phyloP scores from a whole-genome alignment of 2,888 invertebrate species.

The Hetaerina titia region DNA sequence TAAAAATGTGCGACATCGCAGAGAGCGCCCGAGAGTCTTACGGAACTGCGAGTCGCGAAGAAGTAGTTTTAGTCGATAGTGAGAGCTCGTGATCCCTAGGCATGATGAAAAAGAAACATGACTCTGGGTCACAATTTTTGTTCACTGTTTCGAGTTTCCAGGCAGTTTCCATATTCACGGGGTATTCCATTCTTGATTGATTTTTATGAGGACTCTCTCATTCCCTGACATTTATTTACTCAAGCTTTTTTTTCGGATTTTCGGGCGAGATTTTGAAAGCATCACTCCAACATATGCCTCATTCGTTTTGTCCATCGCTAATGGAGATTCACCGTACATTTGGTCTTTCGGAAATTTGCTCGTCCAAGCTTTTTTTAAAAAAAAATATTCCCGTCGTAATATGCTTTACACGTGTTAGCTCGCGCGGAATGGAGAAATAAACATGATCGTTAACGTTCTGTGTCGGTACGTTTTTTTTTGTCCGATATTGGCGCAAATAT shows the following conservation, averaged over 20 bases:
- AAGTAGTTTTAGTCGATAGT: too few relatives aligned
- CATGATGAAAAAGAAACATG: too few relatives aligned
- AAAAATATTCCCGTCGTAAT: background rate
- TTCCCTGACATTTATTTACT: background rate
- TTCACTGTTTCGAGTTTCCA: background rate
- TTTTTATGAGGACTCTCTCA: constrained; percentile 31
- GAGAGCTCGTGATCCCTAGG: too few relatives aligned
- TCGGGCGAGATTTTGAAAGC: constrained; percentile 15
- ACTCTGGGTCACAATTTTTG: background rate
- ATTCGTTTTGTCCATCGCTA: constrained; percentile 53
- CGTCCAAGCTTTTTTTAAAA: constrained; percentile 32
- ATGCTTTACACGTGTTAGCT: constrained; percentile 64
- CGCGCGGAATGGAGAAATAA: constrained; percentile 44
- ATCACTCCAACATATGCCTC: background rate
- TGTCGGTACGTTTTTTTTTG: background rate
- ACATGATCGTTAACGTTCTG: constrained; percentile 20
- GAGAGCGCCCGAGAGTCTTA: too few relatives aligned
- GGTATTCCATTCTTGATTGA: constrained; percentile 26
- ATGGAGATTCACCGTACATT: constrained; percentile 62
- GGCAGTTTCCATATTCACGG: background rate
- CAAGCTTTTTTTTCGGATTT: constrained; percentile 38
- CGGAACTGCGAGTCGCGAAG: too few relatives aligned
- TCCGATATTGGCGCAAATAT: constrained; percentile 50
- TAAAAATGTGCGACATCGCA: too few relatives aligned
- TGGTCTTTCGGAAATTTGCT: constrained; percentile 42